Evolutionary conservation across 2,113 vertebrate species (phyloP), one percentile per base, ranked within the genome.

Genomic region (Salminus brasiliensis): DNA sequence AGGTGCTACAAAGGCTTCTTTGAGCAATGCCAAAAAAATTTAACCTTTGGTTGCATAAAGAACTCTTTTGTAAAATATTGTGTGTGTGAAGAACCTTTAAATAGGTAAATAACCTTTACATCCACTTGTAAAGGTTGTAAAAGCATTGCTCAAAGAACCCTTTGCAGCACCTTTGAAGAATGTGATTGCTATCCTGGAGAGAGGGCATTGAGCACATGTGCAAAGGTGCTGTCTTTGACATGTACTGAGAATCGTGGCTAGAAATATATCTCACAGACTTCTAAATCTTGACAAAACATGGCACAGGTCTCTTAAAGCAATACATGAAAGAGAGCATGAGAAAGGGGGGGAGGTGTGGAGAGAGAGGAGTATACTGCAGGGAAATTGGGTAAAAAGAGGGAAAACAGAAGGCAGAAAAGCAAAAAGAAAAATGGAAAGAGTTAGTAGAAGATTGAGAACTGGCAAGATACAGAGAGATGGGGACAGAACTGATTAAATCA

Each of bases 401-500:
- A 55, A 27, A 16, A 18, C 1, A 30, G n/a, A n/a, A n/a, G n/a
- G n/a, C n/a, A n/a, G n/a, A n/a, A n/a, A n/a, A n/a, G n/a, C n/a
- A n/a, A n/a, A n/a, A 9, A 45, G 25, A 18, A 70, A 77, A 65
- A 67, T 39, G 30, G 8, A 23, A 29, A 5, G 23, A 3, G 36
- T 41, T 13, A 63, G 39, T 13, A 60, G 39, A 11, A 16, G 41
- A 70, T 12, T 32, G 36, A 39, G 18, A 62, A 32, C 25, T 3
- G 67, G 57, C 16, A 41, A 29, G 21, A 47, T 59, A 29, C 45
- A 25, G 52, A 45, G 25, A 57, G 36, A 77, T 78, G 36, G 39
- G 25, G 23, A 78, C 68, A 25, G 71, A 53, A 13, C 36, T 71
- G 74, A 81, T 80, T 77, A 79, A 75, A 82, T 79, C 84, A 83